A percentile compares a stretch with the other conserved stretches of the same genome.
phyloP scores from a whole-genome alignment of 2,888 invertebrate species.

The Drosophila basisetae region DNA sequence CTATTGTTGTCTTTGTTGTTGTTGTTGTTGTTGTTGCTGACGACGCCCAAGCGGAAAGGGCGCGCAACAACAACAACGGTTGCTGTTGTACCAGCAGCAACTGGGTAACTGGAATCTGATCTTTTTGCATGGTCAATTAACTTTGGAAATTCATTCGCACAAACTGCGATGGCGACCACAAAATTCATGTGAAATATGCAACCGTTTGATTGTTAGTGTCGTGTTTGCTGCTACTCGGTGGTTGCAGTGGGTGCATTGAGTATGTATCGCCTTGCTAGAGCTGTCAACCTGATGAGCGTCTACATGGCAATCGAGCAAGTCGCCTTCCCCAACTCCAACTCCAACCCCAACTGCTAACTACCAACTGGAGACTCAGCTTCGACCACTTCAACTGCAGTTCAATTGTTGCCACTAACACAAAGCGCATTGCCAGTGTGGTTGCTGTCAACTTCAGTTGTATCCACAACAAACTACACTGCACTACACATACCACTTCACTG shows the following conservation, averaged over 20 bases:
- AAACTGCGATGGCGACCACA: constrained; percentile 52
- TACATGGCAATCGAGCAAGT: constrained; percentile 69
- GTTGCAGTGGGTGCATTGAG: constrained; percentile 55
- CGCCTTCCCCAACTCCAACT: constrained; percentile 8
- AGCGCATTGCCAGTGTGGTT: constrained; percentile 23
- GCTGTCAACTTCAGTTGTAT: constrained; percentile 44
- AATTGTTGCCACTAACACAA: constrained; percentile 47
- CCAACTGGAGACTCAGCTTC: background rate
- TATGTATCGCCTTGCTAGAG: constrained; percentile 69
- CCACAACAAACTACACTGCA: constrained; percentile 32
- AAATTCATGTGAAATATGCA: constrained; percentile 67
- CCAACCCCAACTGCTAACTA: background rate
- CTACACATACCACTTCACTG: background rate
- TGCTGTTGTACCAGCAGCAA: constrained; percentile 19
- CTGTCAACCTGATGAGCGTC: constrained; percentile 76
- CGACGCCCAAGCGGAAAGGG: constrained; percentile 38
- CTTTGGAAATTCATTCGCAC: constrained; percentile 58
- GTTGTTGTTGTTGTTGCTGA: constrained; percentile 24
- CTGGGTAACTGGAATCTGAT: constrained; percentile 64
- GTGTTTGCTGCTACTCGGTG: constrained; percentile 5
- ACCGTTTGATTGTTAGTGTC: constrained; percentile 30
- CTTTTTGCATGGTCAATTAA: constrained; percentile 78
- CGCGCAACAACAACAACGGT: constrained; percentile 25
- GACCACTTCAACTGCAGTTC: constrained; percentile 12
- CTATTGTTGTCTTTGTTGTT: constrained; percentile 16